Evolutionary conservation across 2,888 invertebrate species (phyloP), one percentile per base, ranked within the genome.

Genomic region (Limnephilus auricula): DNA sequence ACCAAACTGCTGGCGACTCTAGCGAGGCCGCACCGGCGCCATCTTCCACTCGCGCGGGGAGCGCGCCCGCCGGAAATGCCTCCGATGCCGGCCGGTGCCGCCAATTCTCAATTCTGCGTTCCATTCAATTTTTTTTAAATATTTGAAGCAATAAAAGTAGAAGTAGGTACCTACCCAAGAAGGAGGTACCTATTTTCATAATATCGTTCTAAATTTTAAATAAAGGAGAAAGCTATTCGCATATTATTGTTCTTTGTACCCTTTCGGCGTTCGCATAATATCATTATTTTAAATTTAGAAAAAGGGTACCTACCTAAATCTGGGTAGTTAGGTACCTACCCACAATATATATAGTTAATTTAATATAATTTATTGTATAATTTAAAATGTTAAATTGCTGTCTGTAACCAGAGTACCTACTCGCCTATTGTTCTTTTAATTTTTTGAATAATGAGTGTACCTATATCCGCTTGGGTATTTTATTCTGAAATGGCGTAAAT

Each of bases 31-130:
- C 40, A 40, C 40, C 40, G 40, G 40, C 40, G 40, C 40, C 40
- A 40, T 40, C 40, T 40, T 40, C 40, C 10, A 40, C 40, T 40
- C 40, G 40, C 40, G 12, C 1, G 12, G 40, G 40, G 40, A 40
- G 40, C 40, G 40, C 40, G 40, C 86, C 90, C 78, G 65, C 91
- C 91, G 91, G 91, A 91, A 91, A 91, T 91, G 91, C 91, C 91
- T 89, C 78, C 83, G 40, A 79, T 32, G 50, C 79, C 86, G 18
- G 18, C 84, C 80, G 37, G n/a, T 18, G 34, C 80, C 34, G 83
- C 34, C 37, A 80, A 80, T 83, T 83, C 83, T 34, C 83, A 83
- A 83, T 15, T 31, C 6, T 80, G 32, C 80, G 31, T 80, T 65
- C 65, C 65, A 25, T 65, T 65, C 65, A 25, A 0, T 25, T n/a